Base-by-base conservation (phyloP, 2,888 invertebrate genomes). In the Glyphotaelius pellucidus region DNA sequence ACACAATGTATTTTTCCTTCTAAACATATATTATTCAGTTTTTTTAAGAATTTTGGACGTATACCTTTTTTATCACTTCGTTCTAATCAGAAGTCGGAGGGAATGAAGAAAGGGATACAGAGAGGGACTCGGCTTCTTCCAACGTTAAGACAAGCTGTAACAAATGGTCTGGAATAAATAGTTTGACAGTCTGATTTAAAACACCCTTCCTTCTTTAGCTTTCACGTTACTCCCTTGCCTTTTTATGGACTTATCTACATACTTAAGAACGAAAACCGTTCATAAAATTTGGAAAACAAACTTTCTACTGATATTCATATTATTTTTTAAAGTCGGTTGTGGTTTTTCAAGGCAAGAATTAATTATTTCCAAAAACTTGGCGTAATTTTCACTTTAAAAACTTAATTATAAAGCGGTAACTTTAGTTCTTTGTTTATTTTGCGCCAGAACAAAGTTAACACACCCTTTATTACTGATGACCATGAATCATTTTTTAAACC, bases 161-260 rank as follows among this genome's bases (percentile, higher is more conserved):
- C 89, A 92, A 92, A 92, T 92, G 85, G 88, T 91, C 91, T 85
- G 92, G 91, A 92, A 92, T 90, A 92, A 86, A 80, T 89, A 89
- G 83, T 92, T 89, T 89, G 85, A 91, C 89, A 92, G 47, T 86
- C 81, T 42, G 92, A 92, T 90, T 90, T 67, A 90, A 92, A 90
- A 92, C 31, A 79, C 30, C 81, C 81, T 67, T 67, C 81, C 81
- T 81, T 81, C 32, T 81, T 19, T 81, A 32, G 19, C 19, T 31
- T 31, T 81, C 5, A 14, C 81, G n/a, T 81, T 81, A 81, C 81
- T 81, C 81, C 32, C 19, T 32, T 31, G 81, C 81, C 81, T 81
- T 81, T 81, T 81, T 81, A 81, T 81, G 67, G 67, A 67, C 67
- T 67, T 67, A 67, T 67, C 67, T 67, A 67, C 67, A 67, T 67